Base-by-base conservation (phyloP, 2,888 invertebrate genomes). In the Parascotia fuliginaria region DNA sequence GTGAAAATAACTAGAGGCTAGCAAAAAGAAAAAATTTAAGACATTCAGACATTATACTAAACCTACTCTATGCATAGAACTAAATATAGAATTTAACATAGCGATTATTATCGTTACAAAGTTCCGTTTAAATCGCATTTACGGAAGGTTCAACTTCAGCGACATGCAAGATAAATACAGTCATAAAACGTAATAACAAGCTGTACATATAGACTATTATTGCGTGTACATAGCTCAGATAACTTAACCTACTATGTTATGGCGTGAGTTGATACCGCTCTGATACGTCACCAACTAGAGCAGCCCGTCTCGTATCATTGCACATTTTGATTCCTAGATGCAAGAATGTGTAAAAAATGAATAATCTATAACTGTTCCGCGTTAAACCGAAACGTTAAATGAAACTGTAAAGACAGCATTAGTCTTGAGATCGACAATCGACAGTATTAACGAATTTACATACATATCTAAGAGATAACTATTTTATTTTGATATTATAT, bases 221-320 rank as follows among this genome's bases (percentile, higher is more conserved):
- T 36, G 47, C 13, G 13, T 46, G 29, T 19, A 44, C 27, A 34
- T 37, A 15, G 11, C 13, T 12, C 9, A 51, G 51, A 56, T 60
- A 63, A 54, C 42, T 42, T 55, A 49, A 41, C 62, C 43, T 49
- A 65, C 41, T 55, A 29, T 40, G 43, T 12, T 49, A 55, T 53
- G 52, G 53, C 50, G 55, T 53, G 55, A 14, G 45, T 70, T 57
- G 66, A 69, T 70, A 71, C 54, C 61, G 73, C 66, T 75, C 72
- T 65, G 52, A 72, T 70, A 71, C 70, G 57, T 73, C 68, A 66
- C 65, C 54, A 75, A 75, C 60, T 77, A 65, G 77, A 77, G 67
- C 75, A 69, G 54, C 39, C 57, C 59, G 73, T 70, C 52, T 57
- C 66, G 62, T 65, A 56, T 56, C 47, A 73, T 68, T 67, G 62